Evolutionary conservation across 1,140 invertebrate species (phyloP), one percentile per base, ranked within the genome.

Genomic region (Pantala flavescens): DNA sequence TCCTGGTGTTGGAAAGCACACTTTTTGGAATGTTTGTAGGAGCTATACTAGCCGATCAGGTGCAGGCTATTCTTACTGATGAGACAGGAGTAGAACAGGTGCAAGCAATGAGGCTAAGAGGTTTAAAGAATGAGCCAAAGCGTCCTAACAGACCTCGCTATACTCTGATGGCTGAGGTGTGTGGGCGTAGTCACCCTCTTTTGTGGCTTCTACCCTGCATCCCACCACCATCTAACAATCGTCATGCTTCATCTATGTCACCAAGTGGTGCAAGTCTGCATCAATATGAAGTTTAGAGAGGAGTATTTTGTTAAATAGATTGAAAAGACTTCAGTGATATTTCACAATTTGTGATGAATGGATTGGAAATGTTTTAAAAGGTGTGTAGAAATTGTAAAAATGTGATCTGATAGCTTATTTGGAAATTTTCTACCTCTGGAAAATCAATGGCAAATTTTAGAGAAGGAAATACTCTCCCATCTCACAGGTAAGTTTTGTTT

Each of bases 11-110:
- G 82, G 94, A 96, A 83, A 91, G 90, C 77, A 85, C 89, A 7
- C 82, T 97, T 21, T 97, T 97, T 85, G 94, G 94, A 23, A 87
- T 96, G 78, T 97, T 97, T 84, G 94, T 96, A 0, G 84, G 93
- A 71, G 93, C 93, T 70, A 96, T 97, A 77, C 88, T 95, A 77
- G 90, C 93, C 80, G 94, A 96, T 85, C 95, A 97, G 84, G 87
- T 96, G 77, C 88, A 90, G 81, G 92, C 93, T 19, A 94, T 96
- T 77, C 85, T 93, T 70, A 88, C 87, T 74, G 93, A 95, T 79
- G 91, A 94, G 81, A 94, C 92, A 23, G 88, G 90, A 7, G 87
- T 95, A 16, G 93, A 96, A 84, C 89, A 91, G 79, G 81, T 89
- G 76, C 90, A 93, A 83, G 14, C 49, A 3, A 63, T 63, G 49